Evolutionary conservation across 2,113 vertebrate species (phyloP), one percentile per base, ranked within the genome.

Genomic region (Tychaedon coryphoeus): DNA sequence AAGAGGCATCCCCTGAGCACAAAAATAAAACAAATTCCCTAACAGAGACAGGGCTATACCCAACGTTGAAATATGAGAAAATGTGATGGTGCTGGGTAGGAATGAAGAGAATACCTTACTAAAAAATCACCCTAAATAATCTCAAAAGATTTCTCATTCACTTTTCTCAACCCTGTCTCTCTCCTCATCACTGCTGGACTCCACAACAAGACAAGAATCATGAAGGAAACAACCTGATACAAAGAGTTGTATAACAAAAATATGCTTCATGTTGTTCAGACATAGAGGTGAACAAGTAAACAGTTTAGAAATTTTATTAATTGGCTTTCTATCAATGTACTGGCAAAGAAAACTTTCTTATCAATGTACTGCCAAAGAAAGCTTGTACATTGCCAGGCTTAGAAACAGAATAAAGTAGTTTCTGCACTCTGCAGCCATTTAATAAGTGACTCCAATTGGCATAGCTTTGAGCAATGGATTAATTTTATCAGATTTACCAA

Each of bases 401-500:
- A 60, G 79, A 86, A 25, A 25, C 12, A 42, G 31, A 65, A 61
- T 31, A 19, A 85, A 79, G n/a, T 31, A 29, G 7, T 36, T 78
- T 75, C 4, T 67, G 25, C 19, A 36, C 22, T n/a, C 20, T 19
- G 36, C 6, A n/a, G 38, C 17, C n/a, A 11, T 71, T 91, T 50
- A 51, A 20, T 36, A 65, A 57, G 22, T 28, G 36, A 8, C 31
- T 81, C 48, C 40, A 60, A 33, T 60, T 67, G 33, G 53, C 51
- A 43, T 33, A 74, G 48, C 42, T 84, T 53, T 78, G 53, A 72
- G 36, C n/a, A 72, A 19, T 25, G 8, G 25, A 80, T 74, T 72
- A 43, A 36, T n/a, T 75, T 65, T 29, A 57, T 50, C 85, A 88
- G 40, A 72, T 88, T 74, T 51, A n/a, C 50, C 86, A 83, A 90